Evolutionary conservation across 2,888 invertebrate genomes (phyloP).

Genomic region (Nomada flava): DNA sequence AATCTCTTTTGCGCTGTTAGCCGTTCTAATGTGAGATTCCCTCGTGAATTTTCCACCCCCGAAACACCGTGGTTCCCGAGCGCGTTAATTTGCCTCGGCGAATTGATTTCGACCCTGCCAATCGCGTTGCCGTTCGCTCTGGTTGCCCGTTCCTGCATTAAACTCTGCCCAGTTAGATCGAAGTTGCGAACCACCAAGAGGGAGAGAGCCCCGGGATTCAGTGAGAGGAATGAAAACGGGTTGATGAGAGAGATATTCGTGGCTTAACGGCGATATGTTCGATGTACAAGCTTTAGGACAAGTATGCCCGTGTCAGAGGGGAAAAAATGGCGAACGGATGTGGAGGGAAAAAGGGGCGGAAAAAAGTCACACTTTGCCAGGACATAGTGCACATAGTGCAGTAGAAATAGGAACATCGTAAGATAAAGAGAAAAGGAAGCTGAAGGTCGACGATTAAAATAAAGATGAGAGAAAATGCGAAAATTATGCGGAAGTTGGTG

Average conservation of each 20-base stretch:
- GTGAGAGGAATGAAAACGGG: slow-evolving; percentile 17
- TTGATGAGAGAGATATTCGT: slow-evolving; percentile 11
- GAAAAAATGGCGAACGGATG: background rate
- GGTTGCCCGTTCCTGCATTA: slow-evolving; percentile 33
- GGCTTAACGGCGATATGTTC: slow-evolving; percentile 31
- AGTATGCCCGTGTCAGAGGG: background rate
- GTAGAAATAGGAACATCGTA: background rate
- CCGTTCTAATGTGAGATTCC: background rate
- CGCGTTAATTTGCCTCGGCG: slow-evolving; percentile 58
- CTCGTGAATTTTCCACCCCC: slow-evolving; percentile 31
- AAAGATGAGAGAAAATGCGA: background rate
- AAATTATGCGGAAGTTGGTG: no score
- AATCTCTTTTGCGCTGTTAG: background rate
- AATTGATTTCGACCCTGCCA: slow-evolving; percentile 61
- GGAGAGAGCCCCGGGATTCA: slow-evolving; percentile 27
- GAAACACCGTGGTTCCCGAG: slow-evolving; percentile 29
- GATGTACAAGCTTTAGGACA: background rate
- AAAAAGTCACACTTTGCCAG: slow-evolving; percentile 2
- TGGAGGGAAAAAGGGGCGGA: background rate
- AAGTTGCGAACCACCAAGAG: slow-evolving; percentile 43
- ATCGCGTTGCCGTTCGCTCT: slow-evolving; percentile 17
- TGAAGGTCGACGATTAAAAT: background rate
- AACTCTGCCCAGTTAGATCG: slow-evolving; percentile 53
- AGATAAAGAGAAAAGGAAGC: slow-evolving; percentile 9
- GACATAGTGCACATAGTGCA: slow-evolving; percentile 1